Conservation (phyloP, 2,797 vertebrate genomes). For the Chiloscyllium punctatum region DNA sequence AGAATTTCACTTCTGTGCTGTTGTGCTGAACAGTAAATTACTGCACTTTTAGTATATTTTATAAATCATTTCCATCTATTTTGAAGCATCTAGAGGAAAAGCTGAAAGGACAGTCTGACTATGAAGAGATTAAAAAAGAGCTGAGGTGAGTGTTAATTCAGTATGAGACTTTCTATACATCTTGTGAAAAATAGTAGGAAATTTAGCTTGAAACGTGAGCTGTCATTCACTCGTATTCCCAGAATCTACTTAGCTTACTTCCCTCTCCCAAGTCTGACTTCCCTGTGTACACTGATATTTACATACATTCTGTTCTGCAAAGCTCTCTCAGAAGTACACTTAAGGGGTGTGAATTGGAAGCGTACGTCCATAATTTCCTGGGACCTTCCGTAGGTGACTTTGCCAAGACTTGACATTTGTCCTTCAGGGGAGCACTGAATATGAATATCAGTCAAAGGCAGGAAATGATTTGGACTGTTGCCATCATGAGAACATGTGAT, state of each 20-base stretch:
- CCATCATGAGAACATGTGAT: background rate
- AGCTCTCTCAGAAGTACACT: background rate
- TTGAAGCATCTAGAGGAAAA: conserved; percentile 92
- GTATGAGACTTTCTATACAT: background rate
- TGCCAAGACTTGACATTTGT: too few species aligned
- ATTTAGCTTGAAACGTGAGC: background rate
- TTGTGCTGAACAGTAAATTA: background rate
- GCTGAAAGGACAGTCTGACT: conserved; percentile 87
- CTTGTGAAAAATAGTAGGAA: background rate
- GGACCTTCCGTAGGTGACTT: background rate
- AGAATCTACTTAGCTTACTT: background rate
- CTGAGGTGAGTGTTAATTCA: conserved; percentile 71
- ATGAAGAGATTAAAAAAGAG: conserved; percentile 98
- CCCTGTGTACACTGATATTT: background rate
- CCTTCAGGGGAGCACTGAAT: background rate
- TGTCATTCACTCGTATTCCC: background rate
- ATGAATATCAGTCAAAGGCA: background rate
- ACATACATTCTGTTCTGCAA: background rate
- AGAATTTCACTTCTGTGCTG: background rate
- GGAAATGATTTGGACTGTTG: background rate
- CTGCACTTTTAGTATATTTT: background rate
- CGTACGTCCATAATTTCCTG: background rate
- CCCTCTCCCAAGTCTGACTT: background rate
- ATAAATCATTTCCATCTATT: conserved; percentile 14
- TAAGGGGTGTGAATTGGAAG: background rate